Base-by-base conservation (phyloP, 92 coral and sea anemone species). In the Actinostola sp. region DNA sequence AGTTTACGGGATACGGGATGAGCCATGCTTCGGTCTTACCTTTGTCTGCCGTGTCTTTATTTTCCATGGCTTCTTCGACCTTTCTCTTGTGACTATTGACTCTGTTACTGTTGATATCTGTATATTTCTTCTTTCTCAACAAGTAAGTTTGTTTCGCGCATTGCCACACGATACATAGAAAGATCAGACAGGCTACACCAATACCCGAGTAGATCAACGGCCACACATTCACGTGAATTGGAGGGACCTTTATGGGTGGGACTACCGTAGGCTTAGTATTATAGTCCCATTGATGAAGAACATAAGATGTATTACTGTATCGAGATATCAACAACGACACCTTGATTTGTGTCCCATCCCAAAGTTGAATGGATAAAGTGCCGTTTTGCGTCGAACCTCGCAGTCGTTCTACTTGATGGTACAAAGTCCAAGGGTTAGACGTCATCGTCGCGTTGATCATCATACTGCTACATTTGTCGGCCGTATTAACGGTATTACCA, bases 101-200 rank as follows among this genome's bases (percentile, higher is more conserved):
- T 20, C 82, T 77, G 65, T 91, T 72, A 46, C 93, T 91, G 70
- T 88, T 91, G 24, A 88, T 82, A n/a, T 86, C 68, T 5, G 93
- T 88, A 45, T 84, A 88, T 30, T 81, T 85, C 61, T 82, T 88
- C 73, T 69, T 84, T 36, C 74, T 67, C 46, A 91, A 71, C 1
- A 89, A 70, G 58, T 78, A 76, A 19, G 91, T 52, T 59, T 91
- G 93, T 46, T 85, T 91, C 11, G 60, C 66, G 43, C 86, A 79
- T 60, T 82, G 79, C 76, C 82, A 83, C 12, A 84, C 15, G 8
- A 91, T 77, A 17, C 88, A 90, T 45, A 87, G 51, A 26, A 42
- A 24, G 0, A 90, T 65, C 50, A 90, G 21, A 16, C 85, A 86
- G 8, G 77, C 24, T 9, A 84, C 70, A 10, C 79, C 73, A 0